Evolutionary conservation across 2,113 vertebrate genomes (phyloP).

Genomic region (Telmatochromis bifrenatus): DNA sequence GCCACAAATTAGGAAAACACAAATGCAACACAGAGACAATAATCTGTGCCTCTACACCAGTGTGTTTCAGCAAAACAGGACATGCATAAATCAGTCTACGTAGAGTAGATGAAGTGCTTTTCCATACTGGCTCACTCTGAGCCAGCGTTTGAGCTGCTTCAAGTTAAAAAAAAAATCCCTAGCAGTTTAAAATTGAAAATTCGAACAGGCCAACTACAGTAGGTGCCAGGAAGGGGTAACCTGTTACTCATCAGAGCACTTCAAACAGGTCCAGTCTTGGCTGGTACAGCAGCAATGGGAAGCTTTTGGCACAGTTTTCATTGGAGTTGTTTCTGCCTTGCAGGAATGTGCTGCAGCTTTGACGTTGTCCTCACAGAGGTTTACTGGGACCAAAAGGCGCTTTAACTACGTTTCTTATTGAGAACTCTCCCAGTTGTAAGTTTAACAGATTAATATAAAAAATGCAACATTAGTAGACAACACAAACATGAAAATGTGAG

Average conservation of each 20-base stretch:
- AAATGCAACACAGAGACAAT: neutral
- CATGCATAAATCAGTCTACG: neutral
- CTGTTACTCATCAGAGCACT: slow-evolving; percentile 14
- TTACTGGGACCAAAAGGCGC: neutral
- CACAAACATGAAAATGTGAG: neutral
- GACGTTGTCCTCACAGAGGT: neutral
- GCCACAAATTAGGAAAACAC: neutral
- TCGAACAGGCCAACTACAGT: neutral
- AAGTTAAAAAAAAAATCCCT: neutral
- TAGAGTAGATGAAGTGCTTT: neutral
- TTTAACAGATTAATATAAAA: neutral
- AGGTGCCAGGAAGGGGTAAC: neutral
- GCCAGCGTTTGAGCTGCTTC: neutral
- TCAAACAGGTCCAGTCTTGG: neutral
- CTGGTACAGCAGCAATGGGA: neutral
- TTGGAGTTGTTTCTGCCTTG: neutral
- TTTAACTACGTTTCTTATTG: neutral
- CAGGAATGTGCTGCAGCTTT: neutral
- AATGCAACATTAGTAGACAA: neutral
- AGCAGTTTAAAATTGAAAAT: neutral
- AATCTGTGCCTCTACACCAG: neutral
- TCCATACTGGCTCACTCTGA: neutral
- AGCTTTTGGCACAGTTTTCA: neutral
- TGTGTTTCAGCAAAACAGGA: neutral
- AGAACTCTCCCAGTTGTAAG: neutral